These are phyloP conservation scores for Macrotus californicus DNA, from an alignment of 2,113 vertebrate species.

Conservation along the genomic window DNA sequence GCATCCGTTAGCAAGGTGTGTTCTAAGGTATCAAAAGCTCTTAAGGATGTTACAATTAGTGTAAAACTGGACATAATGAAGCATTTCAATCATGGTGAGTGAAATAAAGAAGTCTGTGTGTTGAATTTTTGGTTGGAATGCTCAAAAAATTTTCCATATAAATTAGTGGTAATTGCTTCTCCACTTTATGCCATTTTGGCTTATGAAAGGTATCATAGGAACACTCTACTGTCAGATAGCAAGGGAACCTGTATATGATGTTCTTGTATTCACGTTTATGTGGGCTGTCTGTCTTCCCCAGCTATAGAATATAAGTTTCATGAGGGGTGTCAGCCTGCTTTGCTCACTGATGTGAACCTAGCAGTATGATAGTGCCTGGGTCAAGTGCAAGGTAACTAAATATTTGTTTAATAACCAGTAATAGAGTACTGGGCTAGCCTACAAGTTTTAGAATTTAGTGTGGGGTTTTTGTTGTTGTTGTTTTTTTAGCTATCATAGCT, in stretches of 20 bases:
- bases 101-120: neutral
- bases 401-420: neutral
- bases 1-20: neutral
- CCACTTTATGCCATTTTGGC: neutral
- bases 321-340: neutral
- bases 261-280: neutral
- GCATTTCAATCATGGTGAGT: neutral
- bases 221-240: neutral
- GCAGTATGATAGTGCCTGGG: neutral
- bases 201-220: neutral
- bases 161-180: neutral
- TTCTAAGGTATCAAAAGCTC: neutral
- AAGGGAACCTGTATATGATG: neutral
- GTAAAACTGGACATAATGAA: neutral
- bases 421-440: neutral
- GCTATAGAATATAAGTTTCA: neutral
- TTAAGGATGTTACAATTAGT: neutral
- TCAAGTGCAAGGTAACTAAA: neutral
- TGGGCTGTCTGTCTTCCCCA: neutral
- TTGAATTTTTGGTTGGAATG: neutral
- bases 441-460: neutral
- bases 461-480: neutral
- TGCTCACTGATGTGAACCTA: neutral
- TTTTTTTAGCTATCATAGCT: neutral
- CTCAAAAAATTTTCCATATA: neutral